Percentiles rank a stretch among this genome's conserved stretches.
phyloP scores from a whole-genome alignment of 2,797 vertebrate species.

The Peromyscus melanophrys region DNA sequence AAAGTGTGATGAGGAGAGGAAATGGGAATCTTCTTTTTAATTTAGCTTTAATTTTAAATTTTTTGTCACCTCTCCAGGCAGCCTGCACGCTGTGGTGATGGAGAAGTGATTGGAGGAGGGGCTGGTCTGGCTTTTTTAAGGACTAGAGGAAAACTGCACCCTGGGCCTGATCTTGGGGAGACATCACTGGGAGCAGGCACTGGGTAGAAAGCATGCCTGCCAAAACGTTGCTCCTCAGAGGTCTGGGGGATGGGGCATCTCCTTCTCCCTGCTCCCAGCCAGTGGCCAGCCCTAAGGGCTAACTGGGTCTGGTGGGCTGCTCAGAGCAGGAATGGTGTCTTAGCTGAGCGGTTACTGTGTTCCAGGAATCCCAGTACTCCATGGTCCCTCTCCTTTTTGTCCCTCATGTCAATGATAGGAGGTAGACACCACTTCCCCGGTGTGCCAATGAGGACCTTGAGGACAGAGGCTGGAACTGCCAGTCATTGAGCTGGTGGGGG shows the following conservation, averaged over 20 bases:
- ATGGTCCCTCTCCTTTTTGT: not conserved
- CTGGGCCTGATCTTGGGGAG: not conserved
- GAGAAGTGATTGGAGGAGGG: not conserved
- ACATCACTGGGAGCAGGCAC: not conserved
- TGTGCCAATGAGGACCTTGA: constrained; percentile 21
- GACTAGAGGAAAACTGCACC: not conserved
- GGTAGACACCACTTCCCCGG: not conserved
- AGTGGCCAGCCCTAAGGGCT: not conserved
- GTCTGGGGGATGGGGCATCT: not conserved
- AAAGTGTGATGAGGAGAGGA: constrained; percentile 77
- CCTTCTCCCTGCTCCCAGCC: not conserved
- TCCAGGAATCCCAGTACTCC: not conserved
- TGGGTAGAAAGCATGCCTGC: not conserved
- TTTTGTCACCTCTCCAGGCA: constrained; percentile 85
- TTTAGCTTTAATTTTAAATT: constrained; percentile 87
- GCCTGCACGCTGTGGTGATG: not conserved
- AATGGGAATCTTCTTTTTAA: constrained; percentile 87
- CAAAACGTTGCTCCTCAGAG: not conserved
- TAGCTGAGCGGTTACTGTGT: not conserved
- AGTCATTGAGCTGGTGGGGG: not conserved
- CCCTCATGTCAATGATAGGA: not conserved
- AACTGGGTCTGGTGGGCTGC: not conserved
- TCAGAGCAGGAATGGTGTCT: not conserved
- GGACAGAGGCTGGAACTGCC: not conserved
- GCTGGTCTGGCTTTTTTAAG: not conserved